Evolutionary conservation across 2,113 vertebrate genomes (phyloP).

Genomic region (Thalassoma bifasciatum): DNA sequence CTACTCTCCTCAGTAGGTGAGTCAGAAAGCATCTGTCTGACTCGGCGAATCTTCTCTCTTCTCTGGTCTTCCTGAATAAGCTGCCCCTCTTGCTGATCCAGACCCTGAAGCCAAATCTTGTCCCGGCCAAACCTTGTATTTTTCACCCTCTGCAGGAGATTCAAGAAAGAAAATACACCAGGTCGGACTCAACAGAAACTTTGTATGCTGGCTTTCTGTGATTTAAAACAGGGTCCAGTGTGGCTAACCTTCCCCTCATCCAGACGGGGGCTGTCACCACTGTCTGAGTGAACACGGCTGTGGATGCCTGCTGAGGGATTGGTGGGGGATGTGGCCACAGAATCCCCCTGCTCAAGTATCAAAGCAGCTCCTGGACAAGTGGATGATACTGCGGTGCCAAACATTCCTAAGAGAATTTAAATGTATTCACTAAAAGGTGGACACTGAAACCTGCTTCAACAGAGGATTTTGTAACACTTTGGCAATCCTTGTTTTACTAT

Average conservation of each 20-base stretch:
- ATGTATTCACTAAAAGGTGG: not conserved
- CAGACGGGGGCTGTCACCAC: constrained; percentile 57
- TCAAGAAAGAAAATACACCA: not conserved
- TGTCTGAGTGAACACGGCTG: constrained; percentile 73
- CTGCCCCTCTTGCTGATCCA: constrained; percentile 77
- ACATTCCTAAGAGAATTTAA: constrained; percentile 83
- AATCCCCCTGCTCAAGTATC: constrained; percentile 75
- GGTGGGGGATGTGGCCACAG: constrained; percentile 47
- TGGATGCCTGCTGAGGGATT: constrained; percentile 76
- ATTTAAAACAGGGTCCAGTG: constrained; percentile 2
- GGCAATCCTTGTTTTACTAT: not conserved
- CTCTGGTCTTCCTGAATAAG: constrained; percentile 62
- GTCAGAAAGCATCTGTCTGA: constrained; percentile 75
- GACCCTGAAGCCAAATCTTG: constrained; percentile 81
- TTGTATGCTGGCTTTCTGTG: not conserved
- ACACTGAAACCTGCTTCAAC: not conserved
- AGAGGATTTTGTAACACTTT: not conserved
- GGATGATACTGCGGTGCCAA: constrained; percentile 76
- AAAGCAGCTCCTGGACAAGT: constrained; percentile 59
- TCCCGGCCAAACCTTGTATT: constrained; percentile 84
- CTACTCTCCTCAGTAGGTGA: constrained; percentile 55
- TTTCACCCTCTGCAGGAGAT: constrained; percentile 80
- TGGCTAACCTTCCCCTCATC: constrained; percentile 76
- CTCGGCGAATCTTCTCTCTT: constrained; percentile 79
- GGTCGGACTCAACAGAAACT: not conserved